Conservation (phyloP, 2,113 vertebrate species). For the Psettodes erumei region DNA sequence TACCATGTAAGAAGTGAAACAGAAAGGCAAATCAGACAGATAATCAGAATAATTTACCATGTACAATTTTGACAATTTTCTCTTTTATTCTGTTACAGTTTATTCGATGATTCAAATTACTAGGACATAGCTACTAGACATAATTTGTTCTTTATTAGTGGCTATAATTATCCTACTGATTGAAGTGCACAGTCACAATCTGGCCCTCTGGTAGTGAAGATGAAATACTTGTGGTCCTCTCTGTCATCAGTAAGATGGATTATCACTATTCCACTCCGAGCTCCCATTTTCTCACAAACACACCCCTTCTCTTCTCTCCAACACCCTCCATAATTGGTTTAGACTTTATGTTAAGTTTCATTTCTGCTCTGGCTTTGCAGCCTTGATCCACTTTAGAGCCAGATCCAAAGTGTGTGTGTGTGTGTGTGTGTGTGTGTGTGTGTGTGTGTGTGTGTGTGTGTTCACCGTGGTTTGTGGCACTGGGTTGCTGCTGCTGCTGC, state of each 20-base stretch:
- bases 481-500: constrained; percentile 53
- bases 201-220: too few relatives aligned
- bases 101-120: background rate
- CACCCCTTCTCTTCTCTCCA: constrained; percentile 4
- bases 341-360: constrained; percentile 24
- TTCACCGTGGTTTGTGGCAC: constrained; percentile 80
- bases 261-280: background rate
- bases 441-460: background rate
- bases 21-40: background rate
- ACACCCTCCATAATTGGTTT: constrained; percentile 46
- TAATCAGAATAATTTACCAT: too few relatives aligned
- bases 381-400: constrained; percentile 20
- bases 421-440: constrained; percentile 9
- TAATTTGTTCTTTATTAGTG: too few relatives aligned
- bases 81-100: background rate
- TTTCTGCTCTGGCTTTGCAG: constrained; percentile 48
- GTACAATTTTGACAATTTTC: too few relatives aligned
- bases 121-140: too few relatives aligned
- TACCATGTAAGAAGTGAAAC: too few relatives aligned
- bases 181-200: too few relatives aligned
- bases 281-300: background rate
- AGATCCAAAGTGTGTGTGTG: constrained; percentile 9
- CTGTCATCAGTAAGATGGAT: too few relatives aligned
- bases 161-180: too few relatives aligned
- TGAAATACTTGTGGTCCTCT: too few relatives aligned